phyloP scores from a whole-genome alignment of 2,888 invertebrate species.

The Cyclophora albipunctata region DNA sequence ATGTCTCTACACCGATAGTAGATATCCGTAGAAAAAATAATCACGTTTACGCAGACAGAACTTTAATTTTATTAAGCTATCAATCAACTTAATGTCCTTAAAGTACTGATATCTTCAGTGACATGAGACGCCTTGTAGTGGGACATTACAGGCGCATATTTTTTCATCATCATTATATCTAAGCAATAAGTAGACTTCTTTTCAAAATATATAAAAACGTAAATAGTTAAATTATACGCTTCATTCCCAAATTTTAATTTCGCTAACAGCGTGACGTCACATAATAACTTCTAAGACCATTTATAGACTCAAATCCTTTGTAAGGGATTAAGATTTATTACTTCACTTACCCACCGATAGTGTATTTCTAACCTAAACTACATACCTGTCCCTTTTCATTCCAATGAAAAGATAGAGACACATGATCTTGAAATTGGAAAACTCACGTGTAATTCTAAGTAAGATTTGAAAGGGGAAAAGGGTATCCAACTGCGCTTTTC shows the following conservation, averaged over 20 bases:
- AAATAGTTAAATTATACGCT: not conserved
- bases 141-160: too few relatives aligned
- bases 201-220: too few relatives aligned
- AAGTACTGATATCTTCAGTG: too few relatives aligned
- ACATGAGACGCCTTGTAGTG: too few relatives aligned
- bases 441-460: constrained; percentile 29
- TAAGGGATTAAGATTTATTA: constrained; percentile 51
- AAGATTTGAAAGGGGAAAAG: constrained; percentile 35
- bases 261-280: constrained; percentile 38
- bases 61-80: too few relatives aligned
- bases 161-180: too few relatives aligned
- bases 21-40: too few relatives aligned
- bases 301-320: too few relatives aligned
- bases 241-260: not conserved
- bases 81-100: too few relatives aligned
- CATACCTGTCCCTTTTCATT: constrained; percentile 13
- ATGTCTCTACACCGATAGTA: too few relatives aligned
- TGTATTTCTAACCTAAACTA: constrained; percentile 18
- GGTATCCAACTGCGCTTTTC: constrained; percentile 4
- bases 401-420: constrained; percentile 14
- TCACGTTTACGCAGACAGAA: too few relatives aligned
- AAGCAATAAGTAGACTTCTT: too few relatives aligned
- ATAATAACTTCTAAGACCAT: constrained; percentile 19
- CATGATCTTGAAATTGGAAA: constrained; percentile 2
- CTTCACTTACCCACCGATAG: constrained; percentile 24